Base-by-base conservation (phyloP, 1,140 invertebrate species). In the Asbolus verrucosus region DNA sequence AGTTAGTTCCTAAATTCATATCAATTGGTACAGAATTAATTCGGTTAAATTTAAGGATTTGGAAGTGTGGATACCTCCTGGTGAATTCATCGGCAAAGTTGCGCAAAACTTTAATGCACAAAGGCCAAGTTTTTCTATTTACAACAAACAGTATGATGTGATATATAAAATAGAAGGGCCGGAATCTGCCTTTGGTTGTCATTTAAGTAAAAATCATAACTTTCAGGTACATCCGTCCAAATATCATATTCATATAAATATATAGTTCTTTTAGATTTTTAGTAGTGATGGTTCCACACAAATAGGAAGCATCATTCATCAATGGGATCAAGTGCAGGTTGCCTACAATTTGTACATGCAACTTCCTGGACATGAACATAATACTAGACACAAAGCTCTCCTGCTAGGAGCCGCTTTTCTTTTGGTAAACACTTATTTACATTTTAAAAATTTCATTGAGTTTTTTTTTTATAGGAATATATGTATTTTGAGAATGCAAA, bases 91-190 rank as follows among this genome's bases (percentile, higher is more conserved):
- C n/a, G 87, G 87, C 0, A 79, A 82, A 6, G 77, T 87, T 41
- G 78, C 83, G 59, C 86, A 88, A 76, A 79, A 82, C 60, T 85
- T 84, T 77, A 83, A 83, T 0, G 80, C 84, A 73, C 73, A 83
- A 27, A 80, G 81, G 38, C 85, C 85, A 0, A 78, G 80, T 70
- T 87, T 83, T 77, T 72, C 82, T n/a, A 81, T 87, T 18, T 78
- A 81, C 38, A 83, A 86, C 73, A 77, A 77, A 15, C 78, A 78
- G 11, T 81, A 84, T 39, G 78, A 84, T 41, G 79, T 85, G 1
- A 63, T 86, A 2, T 87, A 83, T 73, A 77, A 82, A 9, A 80
- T 88, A 1, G 85, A 87, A 74, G 87, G 86, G 0, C 85, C 86
- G 2, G 21, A 72, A 1, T 78, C 81, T 0, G 38, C 59, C 77